A percentile compares a stretch with the other conserved stretches of the same genome.
phyloP scores from a whole-genome alignment of 2,888 invertebrate species.

The Caenorhabditis sp. region DNA sequence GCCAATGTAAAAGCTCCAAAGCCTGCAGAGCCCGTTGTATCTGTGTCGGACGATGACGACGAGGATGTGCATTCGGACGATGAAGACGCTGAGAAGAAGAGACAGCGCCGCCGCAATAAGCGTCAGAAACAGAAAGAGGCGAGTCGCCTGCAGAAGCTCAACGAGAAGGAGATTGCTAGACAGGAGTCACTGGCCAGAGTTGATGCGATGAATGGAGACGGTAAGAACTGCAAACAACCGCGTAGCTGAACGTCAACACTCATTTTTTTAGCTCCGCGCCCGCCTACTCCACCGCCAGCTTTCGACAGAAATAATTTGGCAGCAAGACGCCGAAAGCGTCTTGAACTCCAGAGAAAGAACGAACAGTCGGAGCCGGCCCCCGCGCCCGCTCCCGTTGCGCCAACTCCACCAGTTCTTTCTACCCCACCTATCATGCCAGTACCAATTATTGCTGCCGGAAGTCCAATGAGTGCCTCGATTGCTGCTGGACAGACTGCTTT shows the following conservation, averaged over 20 bases:
- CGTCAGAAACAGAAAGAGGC: constrained; percentile 24
- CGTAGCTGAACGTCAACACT: no score
- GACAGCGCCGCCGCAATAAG: constrained; percentile 9
- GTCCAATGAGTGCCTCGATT: constrained; percentile 12
- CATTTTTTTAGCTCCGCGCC: background rate
- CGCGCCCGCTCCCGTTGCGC: background rate
- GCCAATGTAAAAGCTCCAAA: no score
- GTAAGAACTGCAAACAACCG: background rate
- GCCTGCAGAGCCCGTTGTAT: background rate
- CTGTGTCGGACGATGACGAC: constrained; percentile 10
- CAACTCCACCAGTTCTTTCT: background rate
- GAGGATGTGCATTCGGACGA: constrained; percentile 13
- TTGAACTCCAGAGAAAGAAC: constrained; percentile 10
- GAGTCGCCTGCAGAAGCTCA: constrained; percentile 9
- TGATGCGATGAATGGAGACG: constrained; percentile 2
- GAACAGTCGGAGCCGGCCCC: background rate
- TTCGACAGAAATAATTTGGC: constrained; percentile 33
- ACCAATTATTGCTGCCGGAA: background rate
- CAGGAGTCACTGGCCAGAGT: constrained; percentile 34
- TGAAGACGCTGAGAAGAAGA: constrained; percentile 29
- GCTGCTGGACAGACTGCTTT: constrained; percentile 18
- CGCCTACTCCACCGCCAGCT: constrained; percentile 6
- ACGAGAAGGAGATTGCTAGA: constrained; percentile 21
- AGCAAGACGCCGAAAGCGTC: constrained; percentile 22
- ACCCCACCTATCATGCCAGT: constrained; percentile 1